These are phyloP conservation scores for Globia sparganii DNA, from an alignment of 2,888 invertebrate genomes.

Conservation along the genomic window DNA sequence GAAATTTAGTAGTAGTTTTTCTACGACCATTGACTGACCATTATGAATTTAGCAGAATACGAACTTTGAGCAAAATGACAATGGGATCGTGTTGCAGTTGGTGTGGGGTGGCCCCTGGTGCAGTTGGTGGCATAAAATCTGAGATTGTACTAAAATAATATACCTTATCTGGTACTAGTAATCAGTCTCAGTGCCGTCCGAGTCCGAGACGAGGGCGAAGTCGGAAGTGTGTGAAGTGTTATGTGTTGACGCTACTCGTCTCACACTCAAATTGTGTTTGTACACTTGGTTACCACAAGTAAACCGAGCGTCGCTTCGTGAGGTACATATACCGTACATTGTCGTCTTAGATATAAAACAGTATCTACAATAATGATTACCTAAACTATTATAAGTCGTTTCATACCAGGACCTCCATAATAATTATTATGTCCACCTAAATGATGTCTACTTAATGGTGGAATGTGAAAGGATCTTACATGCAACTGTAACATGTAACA, in stretches of 20 bases:
- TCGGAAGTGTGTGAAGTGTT: not conserved
- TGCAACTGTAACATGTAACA: conserved; percentile 3
- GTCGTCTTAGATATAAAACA: conserved; percentile 9
- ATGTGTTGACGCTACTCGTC: not conserved
- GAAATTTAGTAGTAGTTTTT: too few relatives aligned
- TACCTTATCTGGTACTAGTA: too few relatives aligned
- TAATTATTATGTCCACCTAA: conserved; percentile 19
- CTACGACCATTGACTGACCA: too few relatives aligned
- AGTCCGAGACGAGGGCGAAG: not conserved
- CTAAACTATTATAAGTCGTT: conserved; percentile 19
- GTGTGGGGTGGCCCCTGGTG: too few relatives aligned
- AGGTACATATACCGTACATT: not conserved
- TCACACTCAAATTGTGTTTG: not conserved
- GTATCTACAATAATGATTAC: conserved; percentile 23
- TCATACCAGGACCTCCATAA: conserved; percentile 23
- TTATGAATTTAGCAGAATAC: too few relatives aligned
- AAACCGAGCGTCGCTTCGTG: not conserved
- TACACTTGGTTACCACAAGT: not conserved
- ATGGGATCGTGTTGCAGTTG: too few relatives aligned
- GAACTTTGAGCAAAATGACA: too few relatives aligned
- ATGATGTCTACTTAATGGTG: conserved; percentile 31
- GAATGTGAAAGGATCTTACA: conserved; percentile 60
- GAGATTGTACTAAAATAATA: too few relatives aligned
- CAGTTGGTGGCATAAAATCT: too few relatives aligned
- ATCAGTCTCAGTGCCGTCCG: not conserved